Conservation (phyloP, 2,888 invertebrate genomes). For the Thereva nobilitata region DNA sequence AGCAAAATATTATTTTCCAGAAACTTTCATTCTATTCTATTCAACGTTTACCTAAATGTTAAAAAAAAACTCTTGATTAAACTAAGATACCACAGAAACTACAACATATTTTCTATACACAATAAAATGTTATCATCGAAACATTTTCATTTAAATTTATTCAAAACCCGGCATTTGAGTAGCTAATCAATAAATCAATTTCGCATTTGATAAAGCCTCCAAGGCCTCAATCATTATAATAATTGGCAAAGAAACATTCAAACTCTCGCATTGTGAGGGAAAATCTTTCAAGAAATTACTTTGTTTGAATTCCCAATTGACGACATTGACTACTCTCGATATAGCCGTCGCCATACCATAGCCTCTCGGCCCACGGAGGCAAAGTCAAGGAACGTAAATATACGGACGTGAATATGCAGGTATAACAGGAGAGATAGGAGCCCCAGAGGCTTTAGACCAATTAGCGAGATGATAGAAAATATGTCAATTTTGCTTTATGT, state of each 20-base stretch:
- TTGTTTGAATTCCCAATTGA: slow-evolving; percentile 37
- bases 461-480: slow-evolving; percentile 45
- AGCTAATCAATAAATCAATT: slow-evolving; percentile 46
- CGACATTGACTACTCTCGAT: slow-evolving; percentile 12
- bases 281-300: slow-evolving; percentile 39
- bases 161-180: slow-evolving; percentile 1
- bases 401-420: not conserved
- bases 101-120: too few relatives aligned
- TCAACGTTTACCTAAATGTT: too few relatives aligned
- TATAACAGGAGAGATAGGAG: slow-evolving; percentile 6
- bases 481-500: slow-evolving; percentile 44
- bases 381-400: not conserved
- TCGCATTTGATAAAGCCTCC: slow-evolving; percentile 45
- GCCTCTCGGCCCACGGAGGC: not conserved
- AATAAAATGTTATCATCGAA: too few relatives aligned
- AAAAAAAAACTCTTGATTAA: too few relatives aligned
- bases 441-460: slow-evolving; percentile 40
- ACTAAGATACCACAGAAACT: too few relatives aligned
- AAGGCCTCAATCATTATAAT: slow-evolving; percentile 46
- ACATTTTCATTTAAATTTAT: not conserved
- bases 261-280: slow-evolving; percentile 17
- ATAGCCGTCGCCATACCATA: slow-evolving; percentile 18
- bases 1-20: too few relatives aligned
- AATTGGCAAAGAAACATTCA: slow-evolving; percentile 42
- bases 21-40: too few relatives aligned